Base-by-base conservation (phyloP, 2,797 vertebrate genomes). In the Phoxinus dragarum region DNA sequence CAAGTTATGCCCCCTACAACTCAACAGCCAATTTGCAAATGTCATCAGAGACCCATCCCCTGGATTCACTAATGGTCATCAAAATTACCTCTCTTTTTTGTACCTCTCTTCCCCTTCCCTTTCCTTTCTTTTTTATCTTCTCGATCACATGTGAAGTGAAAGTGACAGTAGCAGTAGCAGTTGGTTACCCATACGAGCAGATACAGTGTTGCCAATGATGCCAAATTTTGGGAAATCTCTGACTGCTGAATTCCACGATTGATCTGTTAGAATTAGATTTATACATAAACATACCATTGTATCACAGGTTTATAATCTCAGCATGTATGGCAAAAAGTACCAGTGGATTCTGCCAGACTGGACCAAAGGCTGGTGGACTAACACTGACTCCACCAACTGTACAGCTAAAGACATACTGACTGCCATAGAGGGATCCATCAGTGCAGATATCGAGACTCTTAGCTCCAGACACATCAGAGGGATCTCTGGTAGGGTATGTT, bases 281-380 rank as follows among this genome's bases (percentile, higher is more conserved):
- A 64, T 12, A 56, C 23, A 21, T 12, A 8, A 72, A 14, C 27
- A 47, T 38, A n/a, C 42, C 61, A 21, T 83, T 34, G 1, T 64
- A 5, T 72, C 82, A 42, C 93, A 99, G 98, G 97, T 96, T 4
- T 95, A 96, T 88, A 94, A 95, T 36, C 95, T 97, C 92, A 95
- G 95, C 88, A 95, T 99, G 97, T 97, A 95, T 0, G 97, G 97
- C 12, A 91, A 94, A 88, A 96, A 94, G 72, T 97, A 97, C 89
- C 97, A 97, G 88, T 98, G 97, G 98, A 94, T 99, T 86, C 92
- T 98, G 6, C 93, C 94, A 0, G 95, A 94, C 36, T 96, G 96
- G 93, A 96, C 95, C 52, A 88, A 94, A 52, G 92, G 91, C 17
- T 96, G 96, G 97, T 95, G 94, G 94, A 92, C 95, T 82, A 90